Evolutionary conservation across 2,113 vertebrate genomes (phyloP).

Genomic region (Gallinago undulata): DNA sequence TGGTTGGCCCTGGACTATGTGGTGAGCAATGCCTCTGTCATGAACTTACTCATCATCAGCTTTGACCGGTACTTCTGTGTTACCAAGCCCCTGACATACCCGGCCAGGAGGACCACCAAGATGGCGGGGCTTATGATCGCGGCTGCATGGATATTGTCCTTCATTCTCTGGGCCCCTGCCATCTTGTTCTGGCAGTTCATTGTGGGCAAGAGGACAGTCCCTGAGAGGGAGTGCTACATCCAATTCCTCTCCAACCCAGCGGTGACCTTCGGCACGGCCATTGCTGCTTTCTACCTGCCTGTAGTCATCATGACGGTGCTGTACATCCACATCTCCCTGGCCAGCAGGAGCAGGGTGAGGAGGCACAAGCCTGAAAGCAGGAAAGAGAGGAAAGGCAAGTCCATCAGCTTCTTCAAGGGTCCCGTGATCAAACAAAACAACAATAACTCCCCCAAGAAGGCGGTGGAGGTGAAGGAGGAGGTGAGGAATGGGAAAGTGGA

Average conservation of each 20-base stretch:
- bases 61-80: conserved; percentile 99
- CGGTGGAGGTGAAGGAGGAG: conserved; percentile 73
- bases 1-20: conserved; percentile 98
- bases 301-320: conserved; percentile 98
- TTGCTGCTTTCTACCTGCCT: conserved; percentile 96
- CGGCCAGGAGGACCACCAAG: conserved; percentile 92
- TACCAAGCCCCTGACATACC: conserved; percentile 95
- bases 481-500: conserved; percentile 89
- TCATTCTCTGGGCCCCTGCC: conserved; percentile 95
- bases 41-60: conserved; percentile 98
- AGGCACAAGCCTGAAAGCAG: conserved; percentile 88
- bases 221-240: conserved; percentile 90
- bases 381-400: conserved; percentile 86
- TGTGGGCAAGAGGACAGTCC: conserved; percentile 92
- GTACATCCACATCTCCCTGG: conserved; percentile 95
- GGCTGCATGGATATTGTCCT: conserved; percentile 95
- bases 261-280: conserved; percentile 95
- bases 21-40: conserved; percentile 95
- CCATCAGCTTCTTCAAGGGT: conserved; percentile 84
- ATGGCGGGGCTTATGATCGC: conserved; percentile 98
- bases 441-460: conserved; percentile 84
- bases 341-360: conserved; percentile 93
- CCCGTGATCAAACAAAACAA: conserved; percentile 86
- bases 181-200: conserved; percentile 99
- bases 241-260: conserved; percentile 97